Base-by-base conservation (phyloP, 2,888 invertebrate species). In the Coelinius sp. region DNA sequence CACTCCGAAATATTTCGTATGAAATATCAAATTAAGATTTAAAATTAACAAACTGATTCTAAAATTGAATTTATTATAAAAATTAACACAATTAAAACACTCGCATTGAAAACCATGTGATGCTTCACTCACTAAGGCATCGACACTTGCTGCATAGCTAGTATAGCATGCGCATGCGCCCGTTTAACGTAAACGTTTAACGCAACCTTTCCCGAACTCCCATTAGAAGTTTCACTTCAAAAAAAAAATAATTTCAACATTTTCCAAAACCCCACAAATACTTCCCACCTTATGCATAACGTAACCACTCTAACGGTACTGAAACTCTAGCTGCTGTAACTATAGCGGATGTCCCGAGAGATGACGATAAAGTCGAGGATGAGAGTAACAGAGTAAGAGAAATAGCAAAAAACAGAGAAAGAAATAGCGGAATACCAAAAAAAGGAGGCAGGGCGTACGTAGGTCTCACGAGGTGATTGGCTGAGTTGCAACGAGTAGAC, bases 381-480 rank as follows among this genome's bases (percentile, higher is more conserved):
- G 17, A 24, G 52, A 27, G 56, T n/a, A 24, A 56, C 25, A 56
- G 56, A 8, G 31, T 14, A 46, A 14, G 46, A 12, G 12, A 6
- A 4, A 6, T 6, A 44, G n/a, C 3, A 4, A 44, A 3, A 44
- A 3, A 44, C 3, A n/a, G 38, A 41, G 38, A 38, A 38, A 63
- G 20, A 17, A 63, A 41, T 20, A 17, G 22, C 27, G 14, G 6
- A 20, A 62, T 12, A 38, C 38, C 20, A 63, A 63, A 22, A 35
- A 63, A 71, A 59, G 62, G 66, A 65, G 71, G 73, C 73, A 74
- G 79, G 79, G 80, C 82, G 80, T 84, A 87, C 85, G 86, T 87
- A 86, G 86, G 86, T 87, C 86, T 86, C 81, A 83, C 76, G 52
- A 70, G 68, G 74, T 77, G 80, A 86, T 86, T 86, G 86, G 86